Evolutionary conservation across 2,113 vertebrate species (phyloP), one percentile per base, ranked within the genome.

Genomic region (Colaptes auratus): DNA sequence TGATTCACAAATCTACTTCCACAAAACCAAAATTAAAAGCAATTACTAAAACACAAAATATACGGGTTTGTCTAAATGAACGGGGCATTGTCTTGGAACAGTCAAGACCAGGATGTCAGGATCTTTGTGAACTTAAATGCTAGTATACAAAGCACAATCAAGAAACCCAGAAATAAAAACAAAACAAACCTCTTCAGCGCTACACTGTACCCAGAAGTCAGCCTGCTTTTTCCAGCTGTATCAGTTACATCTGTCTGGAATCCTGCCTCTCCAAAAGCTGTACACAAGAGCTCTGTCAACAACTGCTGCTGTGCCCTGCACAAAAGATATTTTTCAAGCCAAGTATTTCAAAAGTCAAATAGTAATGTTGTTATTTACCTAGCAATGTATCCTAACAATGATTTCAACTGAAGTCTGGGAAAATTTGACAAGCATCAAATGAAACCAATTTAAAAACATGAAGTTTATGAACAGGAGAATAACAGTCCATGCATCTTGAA

Each of bases 231-330:
- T 88, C 69, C 93, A 94, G 96, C 72, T 91, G 72, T 81, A 91
- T 86, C 88, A 74, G 69, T 90, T 91, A 86, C 79, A 94, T 81
- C 90, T 88, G 86, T n/a, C 95, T 83, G 90, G 82, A 96, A 78
- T 20, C 9, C 31, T 60, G 88, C 93, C 90, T 64, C 53, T 90
- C 82, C 72, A 64, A 90, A 89, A 91, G 79, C 88, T 42, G 48
- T 12, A 58, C 9, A 71, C 75, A 92, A 88, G 66, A 87, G 39
- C 70, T 61, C 71, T 21, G 2, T 48, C 67, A 89, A 56, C 72
- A 89, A 83, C 58, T 10, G 2, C 79, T 78, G 61, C 87, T 65
- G 21, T 60, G 70, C 73, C 79, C 72, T 71, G 75, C 72, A 83
- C 60, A 89, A 80, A 82, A 92, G 28, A 53, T 77, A 20, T 79